Conservation (phyloP, 2,888 invertebrate genomes). For the Morinoia aosen region DNA sequence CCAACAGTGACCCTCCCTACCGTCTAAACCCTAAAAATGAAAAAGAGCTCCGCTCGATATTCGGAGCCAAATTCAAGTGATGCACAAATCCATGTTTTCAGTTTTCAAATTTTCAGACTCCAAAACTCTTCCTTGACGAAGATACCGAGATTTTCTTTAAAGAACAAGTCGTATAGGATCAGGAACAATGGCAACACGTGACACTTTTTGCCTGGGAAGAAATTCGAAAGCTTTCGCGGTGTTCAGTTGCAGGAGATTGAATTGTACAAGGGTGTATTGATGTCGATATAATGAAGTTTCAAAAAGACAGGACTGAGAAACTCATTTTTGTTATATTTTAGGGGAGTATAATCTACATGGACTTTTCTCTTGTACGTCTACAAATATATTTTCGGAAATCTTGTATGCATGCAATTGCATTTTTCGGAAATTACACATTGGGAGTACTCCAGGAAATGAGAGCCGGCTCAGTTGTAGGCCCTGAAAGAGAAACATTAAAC, state of each 20-base stretch:
- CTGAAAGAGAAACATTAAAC: too few relatives aligned
- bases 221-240: not conserved
- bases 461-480: too few relatives aligned
- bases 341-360: too few relatives aligned
- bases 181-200: not conserved
- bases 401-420: too few relatives aligned
- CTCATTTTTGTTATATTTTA: too few relatives aligned
- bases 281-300: not conserved
- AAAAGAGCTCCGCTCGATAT: not conserved
- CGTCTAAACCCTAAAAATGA: too few relatives aligned
- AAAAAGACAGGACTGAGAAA: not conserved
- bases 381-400: too few relatives aligned
- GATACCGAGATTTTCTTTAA: not conserved
- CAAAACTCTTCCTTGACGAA: not conserved
- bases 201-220: not conserved
- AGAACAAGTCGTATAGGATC: not conserved
- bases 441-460: too few relatives aligned
- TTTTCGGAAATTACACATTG: too few relatives aligned
- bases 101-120: not conserved
- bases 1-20: too few relatives aligned
- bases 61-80: not conserved
- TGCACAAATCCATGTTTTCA: not conserved
- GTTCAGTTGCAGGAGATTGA: not conserved
- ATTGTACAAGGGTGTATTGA: not conserved
- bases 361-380: too few relatives aligned